phyloP scores from a whole-genome alignment of 2,797 vertebrate genomes.

The Basileuterus tristriatus region DNA sequence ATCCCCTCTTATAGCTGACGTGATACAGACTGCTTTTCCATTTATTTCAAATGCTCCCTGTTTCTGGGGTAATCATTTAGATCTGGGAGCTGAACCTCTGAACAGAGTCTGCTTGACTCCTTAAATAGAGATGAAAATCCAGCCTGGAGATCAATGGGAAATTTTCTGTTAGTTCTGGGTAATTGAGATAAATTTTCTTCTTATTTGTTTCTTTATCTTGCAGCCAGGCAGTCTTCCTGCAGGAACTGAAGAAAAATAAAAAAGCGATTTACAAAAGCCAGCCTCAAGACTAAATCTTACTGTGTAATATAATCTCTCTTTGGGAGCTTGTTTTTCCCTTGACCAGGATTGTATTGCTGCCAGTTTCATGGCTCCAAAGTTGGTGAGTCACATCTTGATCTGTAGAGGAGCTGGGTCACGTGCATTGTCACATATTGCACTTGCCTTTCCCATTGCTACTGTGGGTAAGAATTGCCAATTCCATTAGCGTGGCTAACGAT shows the following conservation, averaged over 20 bases:
- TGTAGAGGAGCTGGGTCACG: background rate
- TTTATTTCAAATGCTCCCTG: conserved; percentile 55
- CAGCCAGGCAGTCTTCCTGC: background rate
- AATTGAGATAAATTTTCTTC: conserved; percentile 4
- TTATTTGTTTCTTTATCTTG: conserved; percentile 21
- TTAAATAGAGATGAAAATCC: conserved; percentile 38
- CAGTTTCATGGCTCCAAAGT: background rate
- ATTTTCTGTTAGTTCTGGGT: conserved; percentile 21
- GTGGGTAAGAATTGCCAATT: background rate
- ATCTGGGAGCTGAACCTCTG: conserved; percentile 43
- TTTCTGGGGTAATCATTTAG: conserved; percentile 65
- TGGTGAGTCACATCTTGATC: conserved; percentile 17
- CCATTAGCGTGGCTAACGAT: background rate
- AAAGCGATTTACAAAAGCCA: conserved; percentile 17
- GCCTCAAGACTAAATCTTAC: conserved; percentile 30
- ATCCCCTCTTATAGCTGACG: conserved; percentile 61
- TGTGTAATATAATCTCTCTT: conserved; percentile 10
- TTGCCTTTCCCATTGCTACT: background rate
- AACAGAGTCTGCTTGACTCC: conserved; percentile 38
- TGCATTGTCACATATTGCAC: background rate
- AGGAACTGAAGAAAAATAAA: conserved; percentile 24
- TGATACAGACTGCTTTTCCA: conserved; percentile 58
- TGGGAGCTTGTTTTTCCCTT: background rate
- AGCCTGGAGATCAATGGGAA: background rate
- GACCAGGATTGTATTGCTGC: background rate